Evolutionary conservation across 1,140 invertebrate species (phyloP), one percentile per base, ranked within the genome.

Genomic region (Galleria mellonella): DNA sequence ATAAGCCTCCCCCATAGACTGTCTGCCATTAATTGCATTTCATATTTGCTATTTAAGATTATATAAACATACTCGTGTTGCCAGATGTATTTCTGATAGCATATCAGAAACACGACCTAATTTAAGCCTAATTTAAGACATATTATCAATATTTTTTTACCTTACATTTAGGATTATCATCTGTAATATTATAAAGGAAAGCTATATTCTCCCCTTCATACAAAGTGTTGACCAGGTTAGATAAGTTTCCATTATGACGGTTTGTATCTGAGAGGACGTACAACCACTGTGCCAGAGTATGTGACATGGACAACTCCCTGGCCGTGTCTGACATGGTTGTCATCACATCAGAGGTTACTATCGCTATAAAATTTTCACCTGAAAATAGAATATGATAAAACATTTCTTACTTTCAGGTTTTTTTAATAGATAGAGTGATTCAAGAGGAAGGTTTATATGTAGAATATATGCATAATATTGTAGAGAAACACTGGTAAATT

Each of bases 121-220:
- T n/a, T n/a, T n/a, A n/a, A n/a, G n/a, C n/a, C n/a, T n/a, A 38
- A 35, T 4, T 12, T 17, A 1, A 3, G 13, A n/a, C 4, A 15
- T 32, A 5, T 10, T 9, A 2, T 8, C 11, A 40, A 9, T 2
- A 31, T 40, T 37, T 32, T 15, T 40, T 49, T 87, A 92, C 91
- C 67, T 87, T 63, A 62, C 90, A 91, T 32, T 77, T 64, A 3
- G 60, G 40, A 13, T 81, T 62, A 41, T 68, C 55, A 7, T 81
- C 73, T 0, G 94, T 93, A 4, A 85, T 75, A 69, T 96, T 96
- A 51, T 92, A 91, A 17, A 94, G 83, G 60, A 94, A 94, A 9
- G 93, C 93, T n/a, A 96, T 72, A 72, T 96, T 96, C 59, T 94
- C 92, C 1, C 94, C 94, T 74, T 96, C 94, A 2, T 84, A 83